phyloP scores from a whole-genome alignment of 2,113 vertebrate species.

The Spermophilus dauricus region DNA sequence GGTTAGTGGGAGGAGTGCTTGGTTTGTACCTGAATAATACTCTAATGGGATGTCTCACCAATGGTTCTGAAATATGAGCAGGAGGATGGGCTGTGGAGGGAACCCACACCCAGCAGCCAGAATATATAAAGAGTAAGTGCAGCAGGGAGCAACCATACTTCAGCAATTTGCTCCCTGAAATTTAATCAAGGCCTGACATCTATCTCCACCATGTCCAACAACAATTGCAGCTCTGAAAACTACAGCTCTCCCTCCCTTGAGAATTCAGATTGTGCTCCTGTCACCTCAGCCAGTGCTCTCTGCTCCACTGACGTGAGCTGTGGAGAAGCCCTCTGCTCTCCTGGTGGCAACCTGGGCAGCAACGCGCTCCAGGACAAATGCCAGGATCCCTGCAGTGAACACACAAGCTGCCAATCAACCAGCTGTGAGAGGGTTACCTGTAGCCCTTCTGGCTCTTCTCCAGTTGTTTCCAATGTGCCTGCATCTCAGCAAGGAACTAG shows the following conservation, averaged over 20 bases:
- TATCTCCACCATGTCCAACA: neutral
- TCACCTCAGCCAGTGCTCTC: neutral
- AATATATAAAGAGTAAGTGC: neutral
- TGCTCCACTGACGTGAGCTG: neutral
- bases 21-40: neutral
- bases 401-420: neutral
- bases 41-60: neutral
- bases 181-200: neutral
- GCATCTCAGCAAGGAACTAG: neutral
- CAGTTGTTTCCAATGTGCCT: neutral
- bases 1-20: neutral
- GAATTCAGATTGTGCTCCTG: neutral
- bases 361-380: neutral
- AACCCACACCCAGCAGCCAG: neutral
- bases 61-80: neutral
- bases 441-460: neutral
- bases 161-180: neutral
- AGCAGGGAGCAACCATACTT: neutral
- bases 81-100: neutral
- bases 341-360: neutral
- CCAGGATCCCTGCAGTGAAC: neutral
- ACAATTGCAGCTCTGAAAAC: neutral
- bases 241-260: neutral
- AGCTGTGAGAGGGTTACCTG: fast-evolving
- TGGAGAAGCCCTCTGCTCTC: neutral